Percentiles rank a stretch among this genome's conserved stretches.
phyloP scores from a whole-genome alignment of 2,113 vertebrate species.

The Recurvirostra avosetta region DNA sequence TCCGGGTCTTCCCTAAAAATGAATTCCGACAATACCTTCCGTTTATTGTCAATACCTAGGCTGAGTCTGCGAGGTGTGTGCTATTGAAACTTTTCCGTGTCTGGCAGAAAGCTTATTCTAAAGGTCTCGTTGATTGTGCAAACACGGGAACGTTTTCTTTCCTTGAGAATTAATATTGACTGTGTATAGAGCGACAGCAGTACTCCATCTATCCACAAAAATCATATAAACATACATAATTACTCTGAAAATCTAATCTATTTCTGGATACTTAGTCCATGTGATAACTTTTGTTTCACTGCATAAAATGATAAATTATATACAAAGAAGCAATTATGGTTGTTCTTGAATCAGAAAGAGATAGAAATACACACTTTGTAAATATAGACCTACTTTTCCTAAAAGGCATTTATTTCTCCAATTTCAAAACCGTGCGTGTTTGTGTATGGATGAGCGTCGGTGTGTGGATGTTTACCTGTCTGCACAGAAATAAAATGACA shows the following conservation, averaged over 20 bases:
- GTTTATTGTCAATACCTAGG: slow-evolving; percentile 28
- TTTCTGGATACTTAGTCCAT: slow-evolving; percentile 55
- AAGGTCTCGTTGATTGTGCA: slow-evolving; percentile 67
- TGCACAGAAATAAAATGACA: slow-evolving; percentile 38
- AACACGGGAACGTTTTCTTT: slow-evolving; percentile 56
- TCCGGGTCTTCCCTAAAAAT: slow-evolving; percentile 38
- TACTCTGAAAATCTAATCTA: slow-evolving; percentile 63
- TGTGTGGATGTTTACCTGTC: slow-evolving; percentile 14
- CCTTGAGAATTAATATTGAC: slow-evolving; percentile 68
- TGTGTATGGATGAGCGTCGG: neutral
- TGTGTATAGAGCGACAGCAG: slow-evolving; percentile 20
- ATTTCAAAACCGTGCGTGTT: neutral
- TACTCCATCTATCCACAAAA: slow-evolving; percentile 42
- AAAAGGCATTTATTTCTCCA: slow-evolving; percentile 27
- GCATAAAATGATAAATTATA: slow-evolving; percentile 65
- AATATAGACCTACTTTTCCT: slow-evolving; percentile 2
- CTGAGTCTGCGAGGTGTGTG: neutral
- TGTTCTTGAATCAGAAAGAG: slow-evolving; percentile 59
- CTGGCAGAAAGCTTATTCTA: slow-evolving; percentile 60
- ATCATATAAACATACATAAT: slow-evolving; percentile 65
- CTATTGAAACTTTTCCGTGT: slow-evolving; percentile 49
- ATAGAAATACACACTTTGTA: neutral
- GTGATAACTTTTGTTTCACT: slow-evolving; percentile 65
- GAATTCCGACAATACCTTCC: slow-evolving; percentile 39
- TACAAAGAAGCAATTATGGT: slow-evolving; percentile 51